Conservation (phyloP, 1,140 invertebrate species). For the Drosophila nannoptera region DNA sequence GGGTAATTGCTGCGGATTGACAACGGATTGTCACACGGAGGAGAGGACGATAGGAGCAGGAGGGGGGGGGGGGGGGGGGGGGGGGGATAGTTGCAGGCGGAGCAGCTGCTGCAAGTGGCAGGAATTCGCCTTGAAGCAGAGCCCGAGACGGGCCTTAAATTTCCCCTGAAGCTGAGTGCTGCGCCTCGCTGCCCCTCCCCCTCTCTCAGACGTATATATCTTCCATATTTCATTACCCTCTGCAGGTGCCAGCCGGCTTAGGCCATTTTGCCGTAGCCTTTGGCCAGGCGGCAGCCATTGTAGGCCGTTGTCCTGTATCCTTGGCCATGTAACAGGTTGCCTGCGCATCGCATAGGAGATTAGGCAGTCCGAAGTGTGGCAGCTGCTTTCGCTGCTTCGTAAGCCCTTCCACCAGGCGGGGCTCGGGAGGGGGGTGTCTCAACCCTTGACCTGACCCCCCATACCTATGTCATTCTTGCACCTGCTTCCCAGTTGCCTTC, state of each 20-base stretch:
- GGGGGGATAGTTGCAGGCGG: no score
- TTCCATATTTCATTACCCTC: no score
- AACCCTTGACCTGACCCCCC: background rate
- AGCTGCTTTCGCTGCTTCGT: slow-evolving; percentile 60
- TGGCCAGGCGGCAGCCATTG: slow-evolving; percentile 14
- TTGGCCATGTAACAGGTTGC: slow-evolving; percentile 65
- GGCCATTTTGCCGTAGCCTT: slow-evolving; percentile 44
- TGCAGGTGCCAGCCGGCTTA: no score
- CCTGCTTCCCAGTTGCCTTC: slow-evolving; percentile 31
- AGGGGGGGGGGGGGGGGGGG: no score
- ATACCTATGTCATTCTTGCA: background rate
- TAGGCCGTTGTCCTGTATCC: slow-evolving; percentile 24
- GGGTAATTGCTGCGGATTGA: slow-evolving; percentile 20
- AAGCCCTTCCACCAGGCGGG: slow-evolving; percentile 54
- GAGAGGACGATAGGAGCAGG: no score
- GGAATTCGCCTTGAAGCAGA: no score
- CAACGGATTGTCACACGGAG: background rate
- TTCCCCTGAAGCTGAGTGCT: no score
- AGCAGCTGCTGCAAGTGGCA: no score
- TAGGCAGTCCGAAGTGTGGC: slow-evolving; percentile 60
- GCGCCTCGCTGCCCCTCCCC: no score
- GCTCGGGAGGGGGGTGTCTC: background rate
- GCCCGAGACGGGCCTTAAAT: no score
- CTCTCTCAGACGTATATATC: no score
- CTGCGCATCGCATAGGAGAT: slow-evolving; percentile 65